Evolutionary conservation across 2,797 vertebrate species (phyloP), one percentile per base, ranked within the genome.

Genomic region (Chelonia mydas): DNA sequence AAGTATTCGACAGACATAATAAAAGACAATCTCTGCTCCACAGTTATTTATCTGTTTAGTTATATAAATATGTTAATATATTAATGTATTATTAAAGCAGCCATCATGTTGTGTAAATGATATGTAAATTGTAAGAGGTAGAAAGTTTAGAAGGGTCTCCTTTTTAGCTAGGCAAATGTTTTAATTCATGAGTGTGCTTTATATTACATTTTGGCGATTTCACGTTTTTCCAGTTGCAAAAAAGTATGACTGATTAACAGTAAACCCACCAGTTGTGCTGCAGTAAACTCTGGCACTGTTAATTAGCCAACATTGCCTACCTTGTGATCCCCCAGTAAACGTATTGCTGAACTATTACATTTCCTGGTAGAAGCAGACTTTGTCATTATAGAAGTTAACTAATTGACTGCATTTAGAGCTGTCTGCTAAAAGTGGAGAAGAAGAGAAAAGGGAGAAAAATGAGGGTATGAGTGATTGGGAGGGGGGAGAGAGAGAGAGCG

Each of bases 61-160:
- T 95, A 47, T 89, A 95, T 89, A 61, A 31, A 89, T 89, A 92
- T 89, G 83, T 92, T 86, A 89, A 89, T 85, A 55, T 16, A 15
- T 49, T 49, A 49, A 78, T 79, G 72, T 78, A 65, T 92, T 92
- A 89, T 92, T 92, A 89, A 86, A 89, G 55, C 55, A 82, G 77
- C 65, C 65, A 89, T 92, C 68, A 82, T 86, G 79, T 86, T 89
- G 68, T 86, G 86, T 85, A 85, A 72, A 84, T 86, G 37, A 79
- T 65, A 68, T 57, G 77, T 89, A 89, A 82, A 89, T 33, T 81
- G 84, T 82, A 50, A 89, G 37, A 72, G 83, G 74, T n/a, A 80
- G 21, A 95, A 85, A 95, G 45, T 59, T 84, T 78, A 83, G 80
- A 83, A 25, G 11, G 77, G 81, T 19, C 50, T 89, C 84, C 2